Conservation (phyloP, 2,888 invertebrate genomes). For the Caenorhabditis virilis region DNA sequence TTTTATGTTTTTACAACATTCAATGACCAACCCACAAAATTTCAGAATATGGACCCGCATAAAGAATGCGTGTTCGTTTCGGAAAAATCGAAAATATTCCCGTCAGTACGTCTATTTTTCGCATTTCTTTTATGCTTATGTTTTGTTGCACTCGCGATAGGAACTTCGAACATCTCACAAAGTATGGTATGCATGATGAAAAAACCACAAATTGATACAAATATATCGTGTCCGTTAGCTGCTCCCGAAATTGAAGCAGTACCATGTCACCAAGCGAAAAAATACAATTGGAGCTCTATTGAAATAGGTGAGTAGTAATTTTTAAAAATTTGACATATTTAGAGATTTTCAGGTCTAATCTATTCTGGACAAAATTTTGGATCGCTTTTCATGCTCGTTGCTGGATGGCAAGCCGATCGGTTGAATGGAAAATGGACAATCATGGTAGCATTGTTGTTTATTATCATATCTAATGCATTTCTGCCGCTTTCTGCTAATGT, state of each 20-base stretch:
- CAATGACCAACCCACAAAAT: too few relatives aligned
- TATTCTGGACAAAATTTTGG: slow-evolving; percentile 67
- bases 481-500: slow-evolving; percentile 56
- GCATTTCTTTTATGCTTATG: slow-evolving; percentile 60
- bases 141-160: slow-evolving; percentile 57
- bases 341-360: slow-evolving; percentile 60
- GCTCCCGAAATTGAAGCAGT: slow-evolving; percentile 41
- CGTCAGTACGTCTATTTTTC: slow-evolving; percentile 55
- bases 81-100: slow-evolving; percentile 48
- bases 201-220: slow-evolving; percentile 34
- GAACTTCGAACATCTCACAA: slow-evolving; percentile 48
- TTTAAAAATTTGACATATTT: too few relatives aligned
- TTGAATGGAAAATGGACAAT: slow-evolving; percentile 66
- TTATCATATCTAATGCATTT: slow-evolving; percentile 58
- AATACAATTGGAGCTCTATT: slow-evolving; percentile 56
- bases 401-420: slow-evolving; percentile 63
- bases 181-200: slow-evolving; percentile 63
- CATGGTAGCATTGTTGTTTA: slow-evolving; percentile 50
- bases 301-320: slow-evolving; percentile 65
- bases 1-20: too few relatives aligned
- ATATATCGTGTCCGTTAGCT: slow-evolving; percentile 17
- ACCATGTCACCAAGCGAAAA: slow-evolving; percentile 50
- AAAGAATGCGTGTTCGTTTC: slow-evolving; percentile 41
- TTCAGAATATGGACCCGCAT: slow-evolving; percentile 29
- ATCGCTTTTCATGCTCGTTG: slow-evolving; percentile 62